Percentiles rank a stretch among this genome's conserved stretches.
phyloP scores from a whole-genome alignment of 2,113 vertebrate species.

The Rostratula benghalensis region DNA sequence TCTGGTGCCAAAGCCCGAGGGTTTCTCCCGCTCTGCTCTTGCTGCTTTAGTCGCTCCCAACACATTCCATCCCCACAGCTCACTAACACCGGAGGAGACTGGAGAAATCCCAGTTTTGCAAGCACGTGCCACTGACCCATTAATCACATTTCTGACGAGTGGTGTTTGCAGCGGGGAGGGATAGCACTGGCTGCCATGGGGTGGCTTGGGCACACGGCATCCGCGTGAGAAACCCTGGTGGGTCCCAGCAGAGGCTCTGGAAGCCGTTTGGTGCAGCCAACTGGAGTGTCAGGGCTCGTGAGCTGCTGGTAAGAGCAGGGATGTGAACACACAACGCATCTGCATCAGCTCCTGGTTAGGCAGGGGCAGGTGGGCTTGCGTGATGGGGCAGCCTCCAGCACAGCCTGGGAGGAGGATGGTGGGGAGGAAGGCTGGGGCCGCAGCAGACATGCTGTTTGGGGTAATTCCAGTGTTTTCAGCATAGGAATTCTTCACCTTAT shows the following conservation, averaged over 20 bases:
- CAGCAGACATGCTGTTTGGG: accelerated
- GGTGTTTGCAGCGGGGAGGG: neutral
- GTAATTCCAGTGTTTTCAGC: neutral
- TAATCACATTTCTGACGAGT: neutral
- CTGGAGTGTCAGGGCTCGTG: neutral
- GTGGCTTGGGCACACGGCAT: neutral
- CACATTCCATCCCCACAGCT: neutral
- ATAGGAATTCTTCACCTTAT: neutral
- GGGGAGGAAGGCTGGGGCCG: neutral
- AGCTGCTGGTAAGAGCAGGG: neutral
- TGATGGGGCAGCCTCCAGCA: neutral
- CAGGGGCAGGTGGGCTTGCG: neutral
- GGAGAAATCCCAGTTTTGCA: constrained; percentile 16
- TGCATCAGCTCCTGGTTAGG: neutral
- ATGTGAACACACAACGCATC: neutral
- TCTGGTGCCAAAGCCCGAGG: constrained; percentile 31
- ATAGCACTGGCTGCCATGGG: neutral
- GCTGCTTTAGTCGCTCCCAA: neutral
- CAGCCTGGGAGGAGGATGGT: neutral
- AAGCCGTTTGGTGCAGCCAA: neutral
- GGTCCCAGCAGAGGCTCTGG: neutral
- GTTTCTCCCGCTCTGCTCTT: constrained; percentile 1
- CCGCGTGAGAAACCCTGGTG: neutral
- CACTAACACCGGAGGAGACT: neutral
- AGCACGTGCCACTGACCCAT: neutral